Conservation (phyloP, 2,888 invertebrate species). For the Gastrophysa polygoni region DNA sequence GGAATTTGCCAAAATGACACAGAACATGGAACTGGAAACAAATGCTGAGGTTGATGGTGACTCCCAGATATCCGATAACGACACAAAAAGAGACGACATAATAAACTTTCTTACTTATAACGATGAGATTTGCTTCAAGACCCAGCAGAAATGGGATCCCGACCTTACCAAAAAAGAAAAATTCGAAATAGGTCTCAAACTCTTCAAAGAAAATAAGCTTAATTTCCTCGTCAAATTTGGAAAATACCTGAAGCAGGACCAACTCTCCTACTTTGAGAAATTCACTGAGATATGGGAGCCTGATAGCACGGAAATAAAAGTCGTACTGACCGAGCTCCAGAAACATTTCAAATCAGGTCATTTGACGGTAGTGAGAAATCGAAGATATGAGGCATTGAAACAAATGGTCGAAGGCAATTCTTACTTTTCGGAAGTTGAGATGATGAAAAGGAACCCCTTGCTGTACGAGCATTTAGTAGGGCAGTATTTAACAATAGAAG, state of each 20-base stretch:
- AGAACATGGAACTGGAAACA: neutral
- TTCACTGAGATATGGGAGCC: conserved; percentile 44
- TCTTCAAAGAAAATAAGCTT: conserved; percentile 69
- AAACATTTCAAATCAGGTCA: conserved; percentile 57
- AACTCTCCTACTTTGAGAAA: conserved; percentile 73
- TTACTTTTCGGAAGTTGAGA: conserved; percentile 91
- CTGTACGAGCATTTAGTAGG: conserved; percentile 91
- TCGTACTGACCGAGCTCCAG: conserved; percentile 69
- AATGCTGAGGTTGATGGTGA: neutral
- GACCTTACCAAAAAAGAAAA: conserved; percentile 76
- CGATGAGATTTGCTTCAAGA: conserved; percentile 74
- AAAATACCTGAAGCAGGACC: conserved; percentile 68
- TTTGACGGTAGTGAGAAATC: conserved; percentile 70
- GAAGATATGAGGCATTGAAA: conserved; percentile 82
- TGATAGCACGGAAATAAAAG: conserved; percentile 65
- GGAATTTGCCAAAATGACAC: neutral
- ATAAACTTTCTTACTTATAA: conserved; percentile 67
- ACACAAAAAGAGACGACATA: conserved; percentile 63
- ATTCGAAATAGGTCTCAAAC: conserved; percentile 67
- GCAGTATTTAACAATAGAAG: conserved; percentile 79
- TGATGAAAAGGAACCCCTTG: conserved; percentile 90
- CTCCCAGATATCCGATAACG: conserved; percentile 39
- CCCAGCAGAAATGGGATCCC: conserved; percentile 79
- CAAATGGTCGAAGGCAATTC: conserved; percentile 69
- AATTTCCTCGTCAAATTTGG: conserved; percentile 82